These are phyloP conservation scores for Caracal caracal DNA, from an alignment of 2,113 vertebrate genomes.

Conservation along the genomic window DNA sequence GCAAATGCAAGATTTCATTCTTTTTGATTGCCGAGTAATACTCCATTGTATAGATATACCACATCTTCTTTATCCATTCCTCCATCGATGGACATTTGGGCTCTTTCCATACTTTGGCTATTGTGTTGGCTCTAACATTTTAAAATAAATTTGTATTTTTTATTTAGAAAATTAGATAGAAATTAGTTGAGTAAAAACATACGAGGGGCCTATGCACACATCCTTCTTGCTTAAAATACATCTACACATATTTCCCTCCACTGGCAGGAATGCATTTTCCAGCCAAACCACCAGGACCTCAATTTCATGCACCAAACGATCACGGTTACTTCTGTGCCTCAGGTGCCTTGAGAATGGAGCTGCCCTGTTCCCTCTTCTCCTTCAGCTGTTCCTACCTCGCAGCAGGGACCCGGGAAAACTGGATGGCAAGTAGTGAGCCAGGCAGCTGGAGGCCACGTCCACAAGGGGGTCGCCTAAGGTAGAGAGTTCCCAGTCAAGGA, in stretches of 20 bases:
- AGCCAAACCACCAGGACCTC: not conserved
- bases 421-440: conserved; percentile 85
- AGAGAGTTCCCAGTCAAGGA: conserved; percentile 90
- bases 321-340: accelerated
- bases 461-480: conserved; percentile 89
- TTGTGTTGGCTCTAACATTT: not conserved
- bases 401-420: conserved; percentile 70
- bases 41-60: too few relatives aligned
- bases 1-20: too few relatives aligned
- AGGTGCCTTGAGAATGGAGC: not conserved
- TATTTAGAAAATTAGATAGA: not conserved
- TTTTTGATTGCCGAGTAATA: too few relatives aligned
- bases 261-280: not conserved
- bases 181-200: not conserved
- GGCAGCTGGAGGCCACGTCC: conserved; percentile 88
- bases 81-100: too few relatives aligned
- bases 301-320: not conserved
- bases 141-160: not conserved
- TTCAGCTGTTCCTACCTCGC: conserved; percentile 83
- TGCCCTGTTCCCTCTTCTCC: too few relatives aligned
- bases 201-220: not conserved
- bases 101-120: not conserved
- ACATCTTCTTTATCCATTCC: too few relatives aligned
- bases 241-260: too few relatives aligned
- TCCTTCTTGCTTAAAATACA: not conserved